Conservation (phyloP, 2,797 vertebrate species). For the Megalops cyprinoides region DNA sequence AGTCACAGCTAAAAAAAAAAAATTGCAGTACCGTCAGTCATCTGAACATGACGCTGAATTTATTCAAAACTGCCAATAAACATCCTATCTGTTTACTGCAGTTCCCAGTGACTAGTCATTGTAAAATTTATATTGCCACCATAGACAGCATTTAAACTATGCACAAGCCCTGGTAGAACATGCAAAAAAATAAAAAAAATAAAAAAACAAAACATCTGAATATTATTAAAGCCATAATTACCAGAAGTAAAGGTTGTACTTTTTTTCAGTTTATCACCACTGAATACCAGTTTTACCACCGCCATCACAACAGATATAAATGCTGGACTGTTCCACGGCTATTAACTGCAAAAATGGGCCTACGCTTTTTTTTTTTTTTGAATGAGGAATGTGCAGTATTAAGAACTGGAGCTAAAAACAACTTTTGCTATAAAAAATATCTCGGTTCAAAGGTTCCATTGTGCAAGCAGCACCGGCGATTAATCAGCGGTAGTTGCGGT, state of each 20-base stretch:
- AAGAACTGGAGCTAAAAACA: not conserved
- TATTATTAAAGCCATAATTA: not conserved
- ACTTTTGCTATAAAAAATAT: too few species aligned
- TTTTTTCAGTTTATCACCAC: not conserved
- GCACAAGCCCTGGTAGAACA: not conserved
- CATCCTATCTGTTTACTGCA: not conserved
- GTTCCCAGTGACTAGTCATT: not conserved
- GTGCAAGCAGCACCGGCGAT: not conserved
- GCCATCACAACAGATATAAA: not conserved
- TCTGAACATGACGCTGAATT: not conserved
- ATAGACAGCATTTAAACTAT: not conserved
- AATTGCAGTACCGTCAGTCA: not conserved
- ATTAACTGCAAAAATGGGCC: not conserved
- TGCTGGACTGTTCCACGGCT: not conserved
- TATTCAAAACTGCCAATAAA: constrained; percentile 14
- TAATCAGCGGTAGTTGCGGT: not conserved
- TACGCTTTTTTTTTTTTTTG: not conserved
- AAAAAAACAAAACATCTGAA: too few species aligned
- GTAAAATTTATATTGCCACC: not conserved
- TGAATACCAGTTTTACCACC: not conserved
- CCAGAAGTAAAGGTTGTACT: not conserved
- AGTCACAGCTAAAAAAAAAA: too few species aligned
- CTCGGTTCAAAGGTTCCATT: not conserved
- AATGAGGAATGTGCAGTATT: not conserved
- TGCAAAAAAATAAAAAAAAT: too few species aligned